Evolutionary conservation across 92 coral and sea anemone genomes (phyloP).

Genomic region (Umimayanthus kanabou): DNA sequence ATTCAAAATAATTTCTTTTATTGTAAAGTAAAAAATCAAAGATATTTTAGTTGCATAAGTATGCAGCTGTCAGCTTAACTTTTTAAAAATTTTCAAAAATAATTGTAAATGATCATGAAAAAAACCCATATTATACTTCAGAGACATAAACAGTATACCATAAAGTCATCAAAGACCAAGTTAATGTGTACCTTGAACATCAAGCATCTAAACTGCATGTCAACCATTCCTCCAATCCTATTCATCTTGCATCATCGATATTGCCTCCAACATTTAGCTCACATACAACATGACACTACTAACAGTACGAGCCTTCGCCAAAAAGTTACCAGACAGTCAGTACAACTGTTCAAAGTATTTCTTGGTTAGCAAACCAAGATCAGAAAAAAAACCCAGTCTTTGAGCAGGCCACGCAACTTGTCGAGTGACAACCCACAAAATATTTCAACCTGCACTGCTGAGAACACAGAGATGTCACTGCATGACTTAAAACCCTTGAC

Average conservation of each 20-base stretch:
- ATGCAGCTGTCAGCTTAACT: too few species aligned
- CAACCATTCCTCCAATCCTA: not conserved
- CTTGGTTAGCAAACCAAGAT: not conserved
- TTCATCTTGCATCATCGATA: not conserved
- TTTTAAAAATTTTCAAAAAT: too few species aligned
- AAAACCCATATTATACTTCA: not conserved
- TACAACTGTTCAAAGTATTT: not conserved
- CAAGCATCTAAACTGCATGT: conserved; percentile 7
- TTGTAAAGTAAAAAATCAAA: too few species aligned
- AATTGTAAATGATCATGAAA: too few species aligned
- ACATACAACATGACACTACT: not conserved
- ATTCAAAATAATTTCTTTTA: not conserved
- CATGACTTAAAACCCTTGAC: not conserved
- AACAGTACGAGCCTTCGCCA: not conserved
- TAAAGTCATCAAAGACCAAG: conserved; percentile 2
- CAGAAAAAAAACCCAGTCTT: not conserved
- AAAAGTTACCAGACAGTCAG: not conserved
- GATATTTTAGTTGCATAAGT: too few species aligned
- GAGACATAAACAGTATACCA: not conserved
- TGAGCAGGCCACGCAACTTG: not conserved
- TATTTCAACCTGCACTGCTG: not conserved
- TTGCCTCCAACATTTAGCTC: not conserved
- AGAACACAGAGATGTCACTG: not conserved
- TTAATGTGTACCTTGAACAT: not conserved
- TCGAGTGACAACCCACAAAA: not conserved